phyloP scores from a whole-genome alignment of 2,113 vertebrate species.

The Nerophis ophidion region DNA sequence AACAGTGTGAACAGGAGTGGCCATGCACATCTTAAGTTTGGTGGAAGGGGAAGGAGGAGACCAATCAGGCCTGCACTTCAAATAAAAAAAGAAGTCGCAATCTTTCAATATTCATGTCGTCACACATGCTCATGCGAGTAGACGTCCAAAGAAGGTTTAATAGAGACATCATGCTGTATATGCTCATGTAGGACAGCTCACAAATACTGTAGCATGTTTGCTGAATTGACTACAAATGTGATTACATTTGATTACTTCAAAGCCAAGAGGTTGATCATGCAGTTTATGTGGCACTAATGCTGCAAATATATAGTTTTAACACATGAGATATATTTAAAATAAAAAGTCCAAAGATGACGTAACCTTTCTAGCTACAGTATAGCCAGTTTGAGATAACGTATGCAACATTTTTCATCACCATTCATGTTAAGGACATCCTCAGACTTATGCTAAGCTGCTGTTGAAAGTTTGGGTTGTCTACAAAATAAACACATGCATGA shows the following conservation, averaged over 20 bases:
- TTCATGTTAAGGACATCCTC: background rate
- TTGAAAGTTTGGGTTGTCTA: constrained; percentile 16
- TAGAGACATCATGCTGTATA: background rate
- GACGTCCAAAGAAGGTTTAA: background rate
- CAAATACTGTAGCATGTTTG: no score
- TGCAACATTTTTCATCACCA: background rate
- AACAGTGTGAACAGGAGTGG: background rate
- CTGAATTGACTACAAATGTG: no score
- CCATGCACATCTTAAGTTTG: background rate
- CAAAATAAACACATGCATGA: constrained; percentile 80
- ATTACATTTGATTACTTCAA: no score
- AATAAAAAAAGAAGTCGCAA: no score
- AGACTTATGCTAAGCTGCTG: background rate
- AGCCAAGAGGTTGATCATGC: no score
- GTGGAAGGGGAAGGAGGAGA: background rate
- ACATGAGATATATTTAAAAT: no score
- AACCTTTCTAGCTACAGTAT: no score
- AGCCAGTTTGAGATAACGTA: no score
- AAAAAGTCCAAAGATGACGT: no score
- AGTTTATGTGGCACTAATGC: no score
- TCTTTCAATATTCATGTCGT: background rate
- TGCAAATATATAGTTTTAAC: no score
- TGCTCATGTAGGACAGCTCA: background rate
- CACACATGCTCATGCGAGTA: constrained; percentile 1
- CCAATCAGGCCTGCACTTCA: no score